Percentiles rank a stretch among this genome's conserved stretches.
Evolutionary conservation across 2,113 vertebrate genomes (phyloP).

Genomic region (Vidua macroura): DNA sequence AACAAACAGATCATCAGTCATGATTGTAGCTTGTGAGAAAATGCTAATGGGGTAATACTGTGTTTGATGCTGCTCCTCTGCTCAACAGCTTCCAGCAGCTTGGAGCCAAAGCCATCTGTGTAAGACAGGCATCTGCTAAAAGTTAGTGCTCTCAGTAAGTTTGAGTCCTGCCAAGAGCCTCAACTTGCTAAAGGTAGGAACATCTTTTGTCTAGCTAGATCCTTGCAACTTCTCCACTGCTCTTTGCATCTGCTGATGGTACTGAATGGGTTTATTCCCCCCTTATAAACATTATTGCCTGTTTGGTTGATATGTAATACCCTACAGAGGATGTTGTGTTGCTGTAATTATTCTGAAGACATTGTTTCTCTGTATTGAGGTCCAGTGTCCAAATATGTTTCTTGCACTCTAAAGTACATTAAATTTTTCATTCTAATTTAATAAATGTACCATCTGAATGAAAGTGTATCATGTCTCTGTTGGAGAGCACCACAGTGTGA

Average conservation of each 20-base stretch:
- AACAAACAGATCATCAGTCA: neutral
- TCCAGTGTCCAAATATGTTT: conserved; percentile 50
- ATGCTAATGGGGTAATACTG: neutral
- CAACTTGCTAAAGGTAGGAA: conserved; percentile 42
- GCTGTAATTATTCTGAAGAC: conserved; percentile 35
- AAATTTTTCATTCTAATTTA: conserved; percentile 74
- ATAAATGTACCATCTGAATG: conserved; percentile 68
- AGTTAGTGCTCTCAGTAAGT: conserved; percentile 24
- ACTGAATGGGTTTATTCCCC: neutral
- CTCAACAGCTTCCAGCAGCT: conserved; percentile 30
- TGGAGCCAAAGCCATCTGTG: conserved; percentile 18
- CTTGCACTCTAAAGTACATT: conserved; percentile 69
- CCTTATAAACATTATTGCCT: conserved; percentile 36
- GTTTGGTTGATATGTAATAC: conserved; percentile 52
- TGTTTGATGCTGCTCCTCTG: conserved; percentile 16
- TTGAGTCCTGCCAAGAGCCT: conserved; percentile 21
- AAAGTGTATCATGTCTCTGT: conserved; percentile 22
- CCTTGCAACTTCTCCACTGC: conserved; percentile 45
- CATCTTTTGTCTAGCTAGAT: conserved; percentile 64
- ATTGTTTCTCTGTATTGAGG: conserved; percentile 33
- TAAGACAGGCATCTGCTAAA: conserved; percentile 32
- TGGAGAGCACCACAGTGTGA: neutral
- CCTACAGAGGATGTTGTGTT: conserved; percentile 31
- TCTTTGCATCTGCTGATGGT: conserved; percentile 57
- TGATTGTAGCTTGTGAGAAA: conserved; percentile 7